Evolutionary conservation across 2,797 vertebrate species (phyloP), one percentile per base, ranked within the genome.

Genomic region (Acipenser transmontanus): DNA sequence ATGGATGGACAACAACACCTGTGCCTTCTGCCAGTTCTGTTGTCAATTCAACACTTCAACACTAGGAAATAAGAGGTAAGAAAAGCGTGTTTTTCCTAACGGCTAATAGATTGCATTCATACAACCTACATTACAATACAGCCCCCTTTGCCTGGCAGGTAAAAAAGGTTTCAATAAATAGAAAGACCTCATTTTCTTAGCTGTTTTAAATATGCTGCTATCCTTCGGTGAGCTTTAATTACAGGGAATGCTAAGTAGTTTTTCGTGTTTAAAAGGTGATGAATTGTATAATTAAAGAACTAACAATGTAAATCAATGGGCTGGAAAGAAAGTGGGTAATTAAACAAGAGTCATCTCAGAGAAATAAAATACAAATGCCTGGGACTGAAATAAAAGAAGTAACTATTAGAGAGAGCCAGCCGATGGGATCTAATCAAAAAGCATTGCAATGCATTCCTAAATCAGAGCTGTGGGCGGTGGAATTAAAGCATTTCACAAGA

Each of bases 191-290:
- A 7, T 54, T 54, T 54, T 9, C 51, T 54, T 54, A 54, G 74
- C 71, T 77, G 71, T 72, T 66, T 68, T 64, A 69, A 84, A 92
- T 84, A 79, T 82, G 85, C 88, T 88, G 90, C 87, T 91, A 84
- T 87, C 87, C 90, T 89, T 83, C n/a, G 79, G 72, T 86, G 84
- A 88, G 78, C 85, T 88, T 87, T 92, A 92, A 94, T 93, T 86
- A 81, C 83, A 89, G 68, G 79, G 86, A 83, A 91, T 95, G 90
- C 87, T 83, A 92, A 92, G 87, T 85, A 81, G 89, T 88, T 90
- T 87, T 85, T 90, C 84, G 87, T 86, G 88, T 91, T 95, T 92
- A 91, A 91, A 92, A 92, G 91, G 91, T 91, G 92, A 85, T 85
- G 89, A 85, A 88, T 92, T 90, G 89, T 91, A 80, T 91, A 92